Conservation (phyloP, 1,140 invertebrate species). For the Colletes gigas region DNA sequence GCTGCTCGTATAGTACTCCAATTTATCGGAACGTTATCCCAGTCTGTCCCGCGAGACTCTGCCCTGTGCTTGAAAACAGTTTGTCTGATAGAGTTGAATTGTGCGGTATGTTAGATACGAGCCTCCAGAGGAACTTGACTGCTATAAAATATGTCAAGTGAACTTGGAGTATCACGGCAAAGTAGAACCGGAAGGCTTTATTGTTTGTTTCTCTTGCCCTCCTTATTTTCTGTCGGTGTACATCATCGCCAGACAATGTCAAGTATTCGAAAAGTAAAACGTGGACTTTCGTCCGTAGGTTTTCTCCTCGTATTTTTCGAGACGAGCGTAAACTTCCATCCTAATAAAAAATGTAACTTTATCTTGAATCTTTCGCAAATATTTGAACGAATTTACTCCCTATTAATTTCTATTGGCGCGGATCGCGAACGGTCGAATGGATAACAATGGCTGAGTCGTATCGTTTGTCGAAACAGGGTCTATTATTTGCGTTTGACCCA, state of each 20-base stretch:
- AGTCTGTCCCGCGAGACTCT: conserved; percentile 14
- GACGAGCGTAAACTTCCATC: too few species aligned
- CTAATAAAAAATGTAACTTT: not conserved
- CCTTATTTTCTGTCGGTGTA: conserved; percentile 17
- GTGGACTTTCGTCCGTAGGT: not conserved
- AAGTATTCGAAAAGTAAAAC: not conserved
- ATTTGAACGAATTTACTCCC: not conserved
- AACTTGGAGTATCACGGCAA: not conserved
- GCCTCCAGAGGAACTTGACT: conserved; percentile 32
- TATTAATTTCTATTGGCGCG: not conserved
- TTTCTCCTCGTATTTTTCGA: not conserved
- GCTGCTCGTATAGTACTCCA: conserved; percentile 12
- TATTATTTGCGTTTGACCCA: conserved; percentile 51
- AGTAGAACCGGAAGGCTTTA: conserved; percentile 20
- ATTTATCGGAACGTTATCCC: conserved; percentile 57
- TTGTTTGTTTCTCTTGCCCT: conserved; percentile 16
- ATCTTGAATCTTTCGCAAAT: not conserved
- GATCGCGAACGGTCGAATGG: conserved; percentile 14
- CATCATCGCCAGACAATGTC: not conserved
- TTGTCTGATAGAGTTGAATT: conserved; percentile 54
- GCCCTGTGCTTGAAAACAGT: conserved; percentile 48
- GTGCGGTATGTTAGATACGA: conserved; percentile 46
- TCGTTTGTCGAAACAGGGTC: conserved; percentile 33
- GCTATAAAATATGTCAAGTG: conserved; percentile 41
- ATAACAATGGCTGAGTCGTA: conserved; percentile 27